phyloP scores from a whole-genome alignment of 1,140 invertebrate species.

The Calycopis cecrops region DNA sequence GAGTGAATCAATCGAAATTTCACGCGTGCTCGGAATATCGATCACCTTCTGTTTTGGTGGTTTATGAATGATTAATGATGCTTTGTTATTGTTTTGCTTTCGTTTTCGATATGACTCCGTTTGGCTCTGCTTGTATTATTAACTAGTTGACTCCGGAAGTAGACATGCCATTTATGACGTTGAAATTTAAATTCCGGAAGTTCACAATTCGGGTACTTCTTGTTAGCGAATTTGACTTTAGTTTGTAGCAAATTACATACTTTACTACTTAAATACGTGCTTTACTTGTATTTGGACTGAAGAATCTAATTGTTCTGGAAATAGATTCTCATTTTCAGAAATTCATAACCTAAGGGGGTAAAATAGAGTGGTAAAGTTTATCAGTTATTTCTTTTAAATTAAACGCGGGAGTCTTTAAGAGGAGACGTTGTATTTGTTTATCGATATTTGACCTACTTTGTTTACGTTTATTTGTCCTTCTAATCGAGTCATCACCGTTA shows the following conservation, averaged over 20 bases:
- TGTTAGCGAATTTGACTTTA: constrained; percentile 34
- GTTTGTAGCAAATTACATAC: constrained; percentile 18
- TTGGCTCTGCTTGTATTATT: background rate
- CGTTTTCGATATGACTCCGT: constrained; percentile 4
- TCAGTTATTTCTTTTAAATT: no score
- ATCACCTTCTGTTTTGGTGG: constrained; percentile 30
- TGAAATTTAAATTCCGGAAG: background rate
- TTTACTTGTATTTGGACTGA: no score
- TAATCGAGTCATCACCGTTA: no score
- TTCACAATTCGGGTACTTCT: background rate
- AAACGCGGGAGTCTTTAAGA: no score
- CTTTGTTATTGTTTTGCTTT: constrained; percentile 7
- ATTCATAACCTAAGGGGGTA: no score
- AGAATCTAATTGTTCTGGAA: no score
- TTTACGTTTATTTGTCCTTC: no score
- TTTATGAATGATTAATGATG: constrained; percentile 34
- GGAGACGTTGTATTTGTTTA: no score
- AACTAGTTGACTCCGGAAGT: background rate
- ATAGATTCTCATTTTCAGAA: no score
- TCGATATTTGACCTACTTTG: no score
- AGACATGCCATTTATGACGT: background rate
- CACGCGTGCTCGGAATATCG: constrained; percentile 28
- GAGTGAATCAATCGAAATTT: constrained; percentile 41
- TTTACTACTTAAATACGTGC: no score
- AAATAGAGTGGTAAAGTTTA: no score